These are phyloP conservation scores for Nibea coibor DNA, from an alignment of 2,113 vertebrate species.

Conservation along the genomic window DNA sequence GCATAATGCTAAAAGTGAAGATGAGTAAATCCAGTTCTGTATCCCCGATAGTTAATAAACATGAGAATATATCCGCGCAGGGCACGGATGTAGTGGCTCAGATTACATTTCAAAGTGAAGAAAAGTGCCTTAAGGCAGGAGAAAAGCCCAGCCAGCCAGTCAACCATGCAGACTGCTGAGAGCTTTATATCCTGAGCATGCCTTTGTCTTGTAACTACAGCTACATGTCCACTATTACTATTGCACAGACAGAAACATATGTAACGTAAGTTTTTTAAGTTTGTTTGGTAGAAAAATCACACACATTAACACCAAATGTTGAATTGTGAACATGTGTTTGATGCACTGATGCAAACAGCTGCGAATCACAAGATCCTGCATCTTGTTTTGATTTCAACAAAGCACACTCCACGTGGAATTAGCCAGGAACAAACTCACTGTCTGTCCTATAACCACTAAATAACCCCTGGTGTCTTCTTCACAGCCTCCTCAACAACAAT, in stretches of 20 bases:
- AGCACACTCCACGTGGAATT: background rate
- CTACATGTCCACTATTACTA: constrained; percentile 19
- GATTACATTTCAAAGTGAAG: constrained; percentile 33
- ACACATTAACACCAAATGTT: background rate
- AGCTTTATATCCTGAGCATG: constrained; percentile 39
- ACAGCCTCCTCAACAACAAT: constrained; percentile 97
- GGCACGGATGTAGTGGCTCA: background rate
- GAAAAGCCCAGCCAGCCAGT: constrained; percentile 17
- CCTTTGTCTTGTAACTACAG: constrained; percentile 21
- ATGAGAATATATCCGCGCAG: background rate
- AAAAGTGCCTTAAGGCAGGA: constrained; percentile 27
- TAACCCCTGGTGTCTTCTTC: constrained; percentile 43
- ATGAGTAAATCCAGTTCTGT: background rate
- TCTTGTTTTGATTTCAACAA: background rate
- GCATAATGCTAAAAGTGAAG: background rate
- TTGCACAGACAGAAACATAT: constrained; percentile 26
- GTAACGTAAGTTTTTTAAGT: background rate
- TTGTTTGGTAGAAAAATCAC: background rate
- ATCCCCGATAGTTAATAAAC: constrained; percentile 1
- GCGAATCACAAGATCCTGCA: background rate
- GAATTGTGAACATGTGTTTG: too few relatives aligned
- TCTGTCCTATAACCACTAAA: background rate
- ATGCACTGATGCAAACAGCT: background rate
- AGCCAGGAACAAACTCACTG: background rate
- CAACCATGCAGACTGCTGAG: background rate